Evolutionary conservation across 2,113 vertebrate genomes (phyloP), one percentile per base, ranked within the genome.

Genomic region (Grallaria varia): DNA sequence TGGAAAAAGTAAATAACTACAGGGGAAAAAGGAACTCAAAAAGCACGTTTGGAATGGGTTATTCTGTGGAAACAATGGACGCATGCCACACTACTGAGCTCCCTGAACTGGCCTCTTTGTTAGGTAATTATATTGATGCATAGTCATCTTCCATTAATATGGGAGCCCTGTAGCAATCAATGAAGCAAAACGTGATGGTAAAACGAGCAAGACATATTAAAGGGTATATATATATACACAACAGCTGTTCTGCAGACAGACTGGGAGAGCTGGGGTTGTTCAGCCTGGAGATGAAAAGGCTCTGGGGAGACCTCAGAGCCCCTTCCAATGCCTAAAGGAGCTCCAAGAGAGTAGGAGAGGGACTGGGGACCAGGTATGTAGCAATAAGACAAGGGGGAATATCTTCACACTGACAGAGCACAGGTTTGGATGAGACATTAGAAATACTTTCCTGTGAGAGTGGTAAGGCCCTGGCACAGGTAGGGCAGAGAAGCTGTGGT

Each of bases 11-110:
- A 25, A 77, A 76, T 1, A 67, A 8, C 30, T 11, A 8, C n/a
- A 49, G 18, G 25, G 7, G 4, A 31, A 37, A 47, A 77, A 76
- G 1, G 4, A 19, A 12, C 15, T 87, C 2, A 49, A 31, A 71
- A 33, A 8, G 0, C 4, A 40, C 4, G 13, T 78, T 49, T 37
- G 3, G 10, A 33, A 3, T 3, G 6, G 4, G 3, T 50, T 90
- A 9, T 40, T 66, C 19, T 35, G 3, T 66, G 59, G 59, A 81
- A 93, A 47, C 7, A 19, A 6, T 18, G 13, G 10, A 13, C 58
- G 22, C 2, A 4, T 10, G 27, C 3, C 4, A 23, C 12, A 8
- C 18, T 11, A 16, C 0, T 19, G 14, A 75, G 27, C 5, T 62
- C 8, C 31, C 15, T 75, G 18, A 74, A 67, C 0, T 44, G 30